These are phyloP conservation scores for Gobionotothen gibberifrons DNA, from an alignment of 2,797 vertebrate genomes.

Conservation along the genomic window DNA sequence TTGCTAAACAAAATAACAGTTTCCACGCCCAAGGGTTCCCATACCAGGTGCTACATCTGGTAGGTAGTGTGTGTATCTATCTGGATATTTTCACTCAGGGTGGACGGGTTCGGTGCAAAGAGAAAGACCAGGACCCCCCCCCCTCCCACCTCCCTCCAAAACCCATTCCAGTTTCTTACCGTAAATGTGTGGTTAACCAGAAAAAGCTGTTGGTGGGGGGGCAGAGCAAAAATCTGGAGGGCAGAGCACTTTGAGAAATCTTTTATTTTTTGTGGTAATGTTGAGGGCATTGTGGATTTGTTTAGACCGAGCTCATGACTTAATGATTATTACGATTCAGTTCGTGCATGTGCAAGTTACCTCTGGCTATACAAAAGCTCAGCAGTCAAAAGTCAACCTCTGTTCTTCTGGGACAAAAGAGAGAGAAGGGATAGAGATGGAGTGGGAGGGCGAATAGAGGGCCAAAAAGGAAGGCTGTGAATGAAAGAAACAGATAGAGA, in stretches of 20 bases:
- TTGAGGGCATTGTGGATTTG: slow-evolving; percentile 61
- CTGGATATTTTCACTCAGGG: slow-evolving; percentile 53
- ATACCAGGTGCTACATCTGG: slow-evolving; percentile 47
- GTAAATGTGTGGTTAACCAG: slow-evolving; percentile 84
- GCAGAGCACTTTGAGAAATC: slow-evolving; percentile 58
- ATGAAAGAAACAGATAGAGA: slow-evolving; percentile 73
- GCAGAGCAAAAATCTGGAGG: slow-evolving; percentile 62
- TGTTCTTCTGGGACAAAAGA: slow-evolving; percentile 18
- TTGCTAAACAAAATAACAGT: slow-evolving; percentile 63
- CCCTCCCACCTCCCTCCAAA: slow-evolving; percentile 24
- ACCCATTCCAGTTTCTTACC: slow-evolving; percentile 75
- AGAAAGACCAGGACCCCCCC: slow-evolving; percentile 46
- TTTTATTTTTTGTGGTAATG: slow-evolving; percentile 50
- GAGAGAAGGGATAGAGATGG: slow-evolving; percentile 22
- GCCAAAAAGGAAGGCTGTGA: slow-evolving; percentile 57
- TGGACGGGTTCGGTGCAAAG: slow-evolving; percentile 46
- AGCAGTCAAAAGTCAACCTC: slow-evolving; percentile 28
- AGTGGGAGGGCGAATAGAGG: slow-evolving; percentile 28
- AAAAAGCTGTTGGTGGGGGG: slow-evolving; percentile 77
- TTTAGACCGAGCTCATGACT: slow-evolving; percentile 42
- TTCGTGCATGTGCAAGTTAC: slow-evolving; percentile 35
- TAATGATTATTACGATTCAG: slow-evolving; percentile 47
- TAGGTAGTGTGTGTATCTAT: slow-evolving; percentile 42
- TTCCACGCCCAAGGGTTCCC: slow-evolving; percentile 63
- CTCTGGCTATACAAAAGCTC: slow-evolving; percentile 25